These are phyloP conservation scores for Squalus acanthias DNA, from an alignment of 2,797 vertebrate genomes.

Conservation along the genomic window DNA sequence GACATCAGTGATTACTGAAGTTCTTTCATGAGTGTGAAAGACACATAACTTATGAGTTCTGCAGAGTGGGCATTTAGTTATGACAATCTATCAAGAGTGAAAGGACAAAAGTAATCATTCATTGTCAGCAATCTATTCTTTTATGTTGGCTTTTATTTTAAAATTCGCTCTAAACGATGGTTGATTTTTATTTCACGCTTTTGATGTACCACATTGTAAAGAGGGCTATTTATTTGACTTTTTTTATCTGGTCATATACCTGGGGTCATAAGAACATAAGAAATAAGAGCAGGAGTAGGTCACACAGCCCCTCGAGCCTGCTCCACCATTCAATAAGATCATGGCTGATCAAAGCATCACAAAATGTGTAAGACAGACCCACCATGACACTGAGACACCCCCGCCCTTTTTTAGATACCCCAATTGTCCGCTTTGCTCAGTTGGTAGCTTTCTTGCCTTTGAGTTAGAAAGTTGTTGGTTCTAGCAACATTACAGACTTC, in stretches of 20 bases:
- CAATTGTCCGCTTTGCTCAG: neutral
- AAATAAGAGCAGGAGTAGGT: too few species aligned
- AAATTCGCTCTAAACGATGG: neutral
- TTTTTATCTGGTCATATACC: neutral
- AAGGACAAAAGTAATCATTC: neutral
- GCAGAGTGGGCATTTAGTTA: neutral
- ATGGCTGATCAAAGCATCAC: neutral
- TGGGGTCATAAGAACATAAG: neutral
- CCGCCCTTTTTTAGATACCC: neutral
- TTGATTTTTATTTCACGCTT: neutral
- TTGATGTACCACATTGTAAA: neutral
- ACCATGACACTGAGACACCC: neutral
- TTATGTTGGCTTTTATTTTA: neutral
- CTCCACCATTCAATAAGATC: too few species aligned
- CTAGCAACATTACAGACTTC: neutral
- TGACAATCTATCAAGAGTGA: neutral
- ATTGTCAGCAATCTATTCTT: neutral
- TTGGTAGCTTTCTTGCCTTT: neutral
- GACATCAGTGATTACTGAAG: neutral
- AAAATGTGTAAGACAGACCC: neutral
- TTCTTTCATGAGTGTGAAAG: neutral
- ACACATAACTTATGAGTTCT: neutral
- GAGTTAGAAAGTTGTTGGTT: neutral
- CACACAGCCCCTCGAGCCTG: too few species aligned
- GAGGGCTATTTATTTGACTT: neutral